phyloP scores from a whole-genome alignment of 2,888 invertebrate species.

The Clanis bilineata region DNA sequence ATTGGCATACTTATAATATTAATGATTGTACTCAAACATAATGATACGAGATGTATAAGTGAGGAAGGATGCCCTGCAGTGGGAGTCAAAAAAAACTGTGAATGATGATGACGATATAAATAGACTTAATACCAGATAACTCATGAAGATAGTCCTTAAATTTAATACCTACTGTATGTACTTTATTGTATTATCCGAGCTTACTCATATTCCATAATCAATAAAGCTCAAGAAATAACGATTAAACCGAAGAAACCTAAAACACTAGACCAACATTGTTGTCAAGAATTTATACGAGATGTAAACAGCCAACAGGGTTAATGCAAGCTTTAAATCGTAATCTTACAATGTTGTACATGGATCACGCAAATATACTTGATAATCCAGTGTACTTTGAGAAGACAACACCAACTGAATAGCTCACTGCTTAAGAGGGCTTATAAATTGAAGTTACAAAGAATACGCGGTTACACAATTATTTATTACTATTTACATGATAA shows the following conservation, averaged over 20 bases:
- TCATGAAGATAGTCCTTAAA: no score
- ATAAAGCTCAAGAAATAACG: background rate
- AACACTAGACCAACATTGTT: slow-evolving; percentile 1
- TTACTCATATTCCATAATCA: background rate
- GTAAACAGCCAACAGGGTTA: slow-evolving; percentile 26
- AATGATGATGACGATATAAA: no score
- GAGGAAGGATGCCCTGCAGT: no score
- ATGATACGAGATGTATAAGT: no score
- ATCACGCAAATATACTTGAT: slow-evolving; percentile 28
- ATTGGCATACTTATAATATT: no score
- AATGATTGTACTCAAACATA: no score
- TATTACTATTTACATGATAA: no score
- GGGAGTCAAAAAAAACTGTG: no score
- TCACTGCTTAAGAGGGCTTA: background rate
- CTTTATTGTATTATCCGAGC: background rate
- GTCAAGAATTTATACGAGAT: slow-evolving; percentile 2
- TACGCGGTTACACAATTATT: background rate
- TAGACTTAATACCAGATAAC: no score
- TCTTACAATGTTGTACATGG: slow-evolving; percentile 27
- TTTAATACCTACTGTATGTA: no score
- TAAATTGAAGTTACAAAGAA: background rate
- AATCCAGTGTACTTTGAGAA: background rate
- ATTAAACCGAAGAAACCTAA: background rate
- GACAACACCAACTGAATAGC: background rate
- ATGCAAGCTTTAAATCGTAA: slow-evolving; percentile 28